Evolutionary conservation across 64 coral and sea anemone genomes (phyloP).

Genomic region (Montipora capricornis): DNA sequence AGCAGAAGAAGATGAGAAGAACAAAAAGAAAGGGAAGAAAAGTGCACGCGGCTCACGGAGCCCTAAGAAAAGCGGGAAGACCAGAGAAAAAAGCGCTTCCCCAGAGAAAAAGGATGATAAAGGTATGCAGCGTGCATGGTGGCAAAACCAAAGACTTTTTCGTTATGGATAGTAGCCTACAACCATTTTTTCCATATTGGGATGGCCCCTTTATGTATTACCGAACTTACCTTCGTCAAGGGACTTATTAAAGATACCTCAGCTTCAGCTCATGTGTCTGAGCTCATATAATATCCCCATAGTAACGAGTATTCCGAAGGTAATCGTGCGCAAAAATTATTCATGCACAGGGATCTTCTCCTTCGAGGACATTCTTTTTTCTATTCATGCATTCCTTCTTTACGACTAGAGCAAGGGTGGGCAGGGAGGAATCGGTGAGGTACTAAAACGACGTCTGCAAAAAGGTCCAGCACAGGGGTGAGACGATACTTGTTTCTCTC

Average conservation of each 20-base stretch:
- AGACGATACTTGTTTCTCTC: no score
- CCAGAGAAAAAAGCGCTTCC: slow-evolving; percentile 60
- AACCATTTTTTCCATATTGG: no score
- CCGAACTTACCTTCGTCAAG: no score
- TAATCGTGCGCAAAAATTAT: no score
- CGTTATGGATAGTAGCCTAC: no score
- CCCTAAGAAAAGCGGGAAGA: slow-evolving; percentile 64
- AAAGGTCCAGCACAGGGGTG: background rate
- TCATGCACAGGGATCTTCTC: no score
- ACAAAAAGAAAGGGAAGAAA: slow-evolving; percentile 91
- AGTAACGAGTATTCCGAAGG: background rate
- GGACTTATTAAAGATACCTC: no score
- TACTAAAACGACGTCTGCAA: background rate
- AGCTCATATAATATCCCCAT: background rate
- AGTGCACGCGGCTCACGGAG: slow-evolving; percentile 57
- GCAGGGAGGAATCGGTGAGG: no score
- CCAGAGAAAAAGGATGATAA: slow-evolving; percentile 81
- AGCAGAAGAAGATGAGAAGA: slow-evolving; percentile 96
- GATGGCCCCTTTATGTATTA: background rate
- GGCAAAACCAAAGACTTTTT: background rate
- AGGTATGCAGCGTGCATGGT: background rate
- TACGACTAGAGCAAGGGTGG: no score
- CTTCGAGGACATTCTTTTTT: no score
- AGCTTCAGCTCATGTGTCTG: background rate
- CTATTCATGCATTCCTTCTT: no score